These are phyloP conservation scores for Apis dorsata DNA, from an alignment of 1,140 invertebrate genomes.

Conservation along the genomic window DNA sequence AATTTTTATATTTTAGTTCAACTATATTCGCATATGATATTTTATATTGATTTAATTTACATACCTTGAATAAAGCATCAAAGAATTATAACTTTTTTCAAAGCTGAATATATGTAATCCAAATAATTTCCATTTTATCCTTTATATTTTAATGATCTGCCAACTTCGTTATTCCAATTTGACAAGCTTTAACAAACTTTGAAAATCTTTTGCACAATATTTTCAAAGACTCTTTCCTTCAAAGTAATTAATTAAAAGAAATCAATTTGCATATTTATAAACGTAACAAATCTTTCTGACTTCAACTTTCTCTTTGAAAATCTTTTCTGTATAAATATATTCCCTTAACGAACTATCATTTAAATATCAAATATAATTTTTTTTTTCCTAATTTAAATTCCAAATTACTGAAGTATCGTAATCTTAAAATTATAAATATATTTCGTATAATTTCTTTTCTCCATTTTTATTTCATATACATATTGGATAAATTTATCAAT, in stretches of 20 bases:
- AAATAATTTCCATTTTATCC: not conserved
- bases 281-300: not conserved
- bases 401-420: no score
- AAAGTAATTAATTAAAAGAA: not conserved
- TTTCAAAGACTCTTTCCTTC: not conserved
- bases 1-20: not conserved
- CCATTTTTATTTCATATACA: no score
- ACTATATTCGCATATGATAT: not conserved
- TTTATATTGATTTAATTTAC: not conserved
- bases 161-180: not conserved
- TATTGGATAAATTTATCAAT: no score
- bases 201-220: not conserved
- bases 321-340: no score
- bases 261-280: not conserved
- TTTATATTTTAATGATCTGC: not conserved
- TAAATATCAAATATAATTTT: no score
- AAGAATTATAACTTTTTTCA: not conserved
- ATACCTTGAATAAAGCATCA: not conserved
- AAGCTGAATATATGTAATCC: not conserved
- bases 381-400: no score
- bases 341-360: no score
- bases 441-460: no score
- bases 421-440: no score
- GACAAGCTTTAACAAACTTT: not conserved
- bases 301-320: not conserved